Conservation (phyloP, 1,140 invertebrate genomes). For the Drosophila equinoxialis region DNA sequence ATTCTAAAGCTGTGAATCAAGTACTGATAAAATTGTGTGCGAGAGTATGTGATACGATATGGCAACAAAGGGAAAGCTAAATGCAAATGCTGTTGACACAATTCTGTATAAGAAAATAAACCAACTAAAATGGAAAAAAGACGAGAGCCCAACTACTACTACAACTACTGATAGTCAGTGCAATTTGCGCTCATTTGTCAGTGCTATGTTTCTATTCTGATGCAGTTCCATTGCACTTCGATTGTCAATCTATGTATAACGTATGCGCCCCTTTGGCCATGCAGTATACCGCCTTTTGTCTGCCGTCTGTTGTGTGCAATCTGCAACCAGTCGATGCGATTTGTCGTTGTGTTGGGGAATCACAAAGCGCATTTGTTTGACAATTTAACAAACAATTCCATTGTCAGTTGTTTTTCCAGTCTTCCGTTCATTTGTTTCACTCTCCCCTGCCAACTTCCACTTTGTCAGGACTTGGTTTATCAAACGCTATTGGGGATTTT, state of each 20-base stretch:
- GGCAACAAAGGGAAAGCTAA: background rate
- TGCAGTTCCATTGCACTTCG: conserved; percentile 26
- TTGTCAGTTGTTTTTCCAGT: conserved; percentile 37
- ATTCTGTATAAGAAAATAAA: conserved; percentile 34
- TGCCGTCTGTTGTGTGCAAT: conserved; percentile 26
- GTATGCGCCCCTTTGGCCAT: conserved; percentile 55
- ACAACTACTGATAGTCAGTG: conserved; percentile 25
- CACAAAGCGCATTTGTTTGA: conserved; percentile 44
- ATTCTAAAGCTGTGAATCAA: background rate
- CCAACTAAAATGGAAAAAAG: conserved; percentile 11
- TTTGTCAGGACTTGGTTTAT: conserved; percentile 27
- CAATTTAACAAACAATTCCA: conserved; percentile 48
- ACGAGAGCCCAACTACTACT: conserved; percentile 8
- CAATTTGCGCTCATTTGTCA: conserved; percentile 71
- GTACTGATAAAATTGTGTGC: background rate
- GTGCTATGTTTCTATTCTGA: conserved; percentile 10
- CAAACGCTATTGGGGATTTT: conserved; percentile 55
- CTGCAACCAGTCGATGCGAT: conserved; percentile 3
- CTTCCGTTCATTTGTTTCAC: background rate
- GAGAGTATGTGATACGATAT: background rate
- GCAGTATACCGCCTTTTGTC: conserved; percentile 19
- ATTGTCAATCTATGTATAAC: conserved; percentile 58
- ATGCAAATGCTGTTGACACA: conserved; percentile 2
- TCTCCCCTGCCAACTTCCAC: background rate
- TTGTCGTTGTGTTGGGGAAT: conserved; percentile 33